Evolutionary conservation across 2,888 invertebrate genomes (phyloP), one percentile per base, ranked within the genome.

Genomic region (Toxonevra muliebris): DNA sequence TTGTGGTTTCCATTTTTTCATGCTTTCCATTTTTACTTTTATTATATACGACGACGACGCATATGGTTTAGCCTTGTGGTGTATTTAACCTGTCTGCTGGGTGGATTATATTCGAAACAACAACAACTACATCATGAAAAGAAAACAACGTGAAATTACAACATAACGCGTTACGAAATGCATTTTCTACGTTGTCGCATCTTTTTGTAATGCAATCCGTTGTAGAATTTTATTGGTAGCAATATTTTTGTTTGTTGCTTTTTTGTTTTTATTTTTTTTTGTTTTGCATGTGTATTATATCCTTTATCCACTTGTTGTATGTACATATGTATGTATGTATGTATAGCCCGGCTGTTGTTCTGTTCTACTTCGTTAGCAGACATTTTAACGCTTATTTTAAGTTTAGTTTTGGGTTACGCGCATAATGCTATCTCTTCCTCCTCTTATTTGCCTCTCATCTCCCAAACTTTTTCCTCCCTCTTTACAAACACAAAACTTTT

Each of bases 11-110:
- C 30, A 30, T 30, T 48, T 30, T 48, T 15, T 30, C 30, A 45
- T 43, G 48, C 7, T 53, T 55, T 15, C 15, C 54, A 19, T 40
- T 61, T 20, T 61, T 60, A 52, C 48, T 57, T 30, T 55, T 53
- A 57, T 65, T 57, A 42, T 65, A 55, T 2, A 50, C 60, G 45
- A 20, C 61, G 66, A 57, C 61, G 57, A 61, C 66, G 61, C 52
- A 66, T 74, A 70, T 66, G 74, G 77, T 69, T 74, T 76, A 78
- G 79, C 79, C 78, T 81, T 81, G 82, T 75, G 81, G 81, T 76
- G 78, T 79, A 80, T 79, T 81, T 81, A 81, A 81, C 80, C 78
- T 82, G 82, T 81, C 80, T 81, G 80, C 78, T 75, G 72, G 80
- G 74, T 76, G 80, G 80, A 81, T 81, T 80, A 82, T 57, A 7